Percentiles rank a stretch among this genome's conserved stretches.
phyloP scores from a whole-genome alignment of 2,888 invertebrate genomes.

The Parasteatoda lunata region DNA sequence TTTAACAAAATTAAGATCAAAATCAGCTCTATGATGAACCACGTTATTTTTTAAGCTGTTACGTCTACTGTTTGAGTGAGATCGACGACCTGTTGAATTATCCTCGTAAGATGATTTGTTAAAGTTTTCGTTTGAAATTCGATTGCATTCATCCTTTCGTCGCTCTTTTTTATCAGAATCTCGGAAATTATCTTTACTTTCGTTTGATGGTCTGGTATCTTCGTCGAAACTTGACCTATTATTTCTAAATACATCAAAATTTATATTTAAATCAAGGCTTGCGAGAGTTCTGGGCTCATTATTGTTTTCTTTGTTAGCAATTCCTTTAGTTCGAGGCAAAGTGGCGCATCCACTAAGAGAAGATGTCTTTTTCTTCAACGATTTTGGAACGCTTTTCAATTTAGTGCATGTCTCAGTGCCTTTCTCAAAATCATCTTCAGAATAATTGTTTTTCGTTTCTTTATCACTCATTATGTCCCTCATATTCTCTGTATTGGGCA shows the following conservation, averaged over 20 bases:
- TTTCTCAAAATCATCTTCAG: neutral
- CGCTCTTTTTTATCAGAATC: neutral
- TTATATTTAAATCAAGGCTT: slow-evolving; percentile 51
- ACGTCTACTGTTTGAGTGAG: slow-evolving; percentile 1
- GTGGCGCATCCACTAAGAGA: slow-evolving; percentile 27
- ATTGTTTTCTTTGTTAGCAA: neutral
- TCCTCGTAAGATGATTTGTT: neutral
- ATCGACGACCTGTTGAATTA: neutral
- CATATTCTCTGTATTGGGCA: slow-evolving; percentile 53
- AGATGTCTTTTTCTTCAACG: slow-evolving; percentile 13
- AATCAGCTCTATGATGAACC: slow-evolving; percentile 15
- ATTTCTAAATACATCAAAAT: slow-evolving; percentile 18
- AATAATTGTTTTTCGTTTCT: neutral
- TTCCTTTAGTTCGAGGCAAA: slow-evolving; percentile 31
- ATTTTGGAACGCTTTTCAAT: slow-evolving; percentile 2
- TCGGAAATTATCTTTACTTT: neutral
- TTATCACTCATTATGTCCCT: neutral
- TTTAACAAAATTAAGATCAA: slow-evolving; percentile 56
- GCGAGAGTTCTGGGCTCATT: slow-evolving; percentile 51
- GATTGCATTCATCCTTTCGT: neutral
- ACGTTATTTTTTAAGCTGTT: slow-evolving; percentile 24
- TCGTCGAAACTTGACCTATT: neutral
- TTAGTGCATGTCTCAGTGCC: neutral
- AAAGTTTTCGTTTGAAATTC: slow-evolving; percentile 20
- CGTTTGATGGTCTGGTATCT: neutral